Conservation (phyloP, 92 coral and sea anemone genomes). For the Umimayanthus kanabou region DNA sequence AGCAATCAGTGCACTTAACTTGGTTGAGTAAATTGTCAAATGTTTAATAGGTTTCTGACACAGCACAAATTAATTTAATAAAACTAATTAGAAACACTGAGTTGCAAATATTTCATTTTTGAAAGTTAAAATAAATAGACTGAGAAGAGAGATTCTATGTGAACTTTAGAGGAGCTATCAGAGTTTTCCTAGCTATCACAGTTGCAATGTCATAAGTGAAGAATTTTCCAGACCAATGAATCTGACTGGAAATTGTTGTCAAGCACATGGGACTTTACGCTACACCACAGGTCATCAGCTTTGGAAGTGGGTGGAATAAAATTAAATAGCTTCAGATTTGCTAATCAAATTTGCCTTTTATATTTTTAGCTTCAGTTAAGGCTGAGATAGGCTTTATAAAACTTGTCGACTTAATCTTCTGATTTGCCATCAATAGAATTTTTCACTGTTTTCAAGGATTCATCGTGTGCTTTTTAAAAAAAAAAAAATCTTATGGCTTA, state of each 20-base stretch:
- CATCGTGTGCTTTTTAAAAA: too few relatives aligned
- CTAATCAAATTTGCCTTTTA: too few relatives aligned
- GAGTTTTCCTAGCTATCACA: background rate
- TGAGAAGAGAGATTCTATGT: background rate
- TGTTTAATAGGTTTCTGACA: background rate
- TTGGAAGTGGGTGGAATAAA: background rate
- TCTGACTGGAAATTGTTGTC: background rate
- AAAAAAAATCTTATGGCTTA: too few relatives aligned
- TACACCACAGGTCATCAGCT: background rate
- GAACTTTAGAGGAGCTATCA: background rate
- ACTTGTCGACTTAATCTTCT: too few relatives aligned
- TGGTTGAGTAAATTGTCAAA: constrained; percentile 13
- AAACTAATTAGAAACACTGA: background rate
- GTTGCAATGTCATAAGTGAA: constrained; percentile 9
- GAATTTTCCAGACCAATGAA: constrained; percentile 42
- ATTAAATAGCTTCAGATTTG: background rate
- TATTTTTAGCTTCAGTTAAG: background rate
- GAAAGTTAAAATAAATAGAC: background rate
- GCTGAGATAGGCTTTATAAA: background rate
- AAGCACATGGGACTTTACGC: background rate
- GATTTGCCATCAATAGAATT: too few relatives aligned
- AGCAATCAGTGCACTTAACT: constrained; percentile 20
- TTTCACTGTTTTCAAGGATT: too few relatives aligned
- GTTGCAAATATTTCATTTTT: background rate
- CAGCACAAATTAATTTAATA: constrained; percentile 22